These are phyloP conservation scores for Xiphydria camelus DNA, from an alignment of 2,888 invertebrate genomes.

Conservation along the genomic window DNA sequence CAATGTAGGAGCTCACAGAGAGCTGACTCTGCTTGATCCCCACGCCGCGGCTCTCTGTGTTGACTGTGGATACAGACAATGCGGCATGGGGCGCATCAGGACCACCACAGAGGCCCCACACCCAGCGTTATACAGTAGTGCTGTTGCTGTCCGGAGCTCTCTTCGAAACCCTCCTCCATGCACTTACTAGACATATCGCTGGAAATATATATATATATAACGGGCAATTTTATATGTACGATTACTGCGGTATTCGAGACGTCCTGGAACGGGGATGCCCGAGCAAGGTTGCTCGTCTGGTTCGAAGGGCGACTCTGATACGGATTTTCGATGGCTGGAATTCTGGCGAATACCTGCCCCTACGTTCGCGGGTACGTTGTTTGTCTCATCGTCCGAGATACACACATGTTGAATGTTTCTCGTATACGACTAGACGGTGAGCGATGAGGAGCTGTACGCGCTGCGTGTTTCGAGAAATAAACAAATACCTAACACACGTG, in stretches of 20 bases:
- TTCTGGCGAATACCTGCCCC: too few species aligned
- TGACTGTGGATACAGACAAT: constrained; percentile 63
- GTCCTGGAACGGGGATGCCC: too few species aligned
- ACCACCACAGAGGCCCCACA: constrained; percentile 99
- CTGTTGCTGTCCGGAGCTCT: constrained; percentile 46
- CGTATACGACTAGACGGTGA: too few species aligned
- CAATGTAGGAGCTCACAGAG: constrained; percentile 64
- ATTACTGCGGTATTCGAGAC: background rate
- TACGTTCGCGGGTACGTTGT: too few species aligned
- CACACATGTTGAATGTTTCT: too few species aligned
- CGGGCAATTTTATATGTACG: too few species aligned
- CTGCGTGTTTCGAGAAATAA: background rate
- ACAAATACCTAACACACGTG: background rate
- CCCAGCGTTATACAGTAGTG: constrained; percentile 81
- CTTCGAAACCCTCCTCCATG: constrained; percentile 49
- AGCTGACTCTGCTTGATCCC: constrained; percentile 69
- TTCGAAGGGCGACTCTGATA: too few species aligned
- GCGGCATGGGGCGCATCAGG: constrained; percentile 98
- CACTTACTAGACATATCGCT: constrained; percentile 53
- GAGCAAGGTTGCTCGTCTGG: too few species aligned
- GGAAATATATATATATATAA: constrained; percentile 18
- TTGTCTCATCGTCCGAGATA: too few species aligned
- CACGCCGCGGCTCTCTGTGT: constrained; percentile 74
- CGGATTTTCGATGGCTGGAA: too few species aligned
- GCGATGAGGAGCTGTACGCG: too few species aligned